Evolutionary conservation across 1,140 invertebrate species (phyloP).

Genomic region (Temnothorax longispinosus): DNA sequence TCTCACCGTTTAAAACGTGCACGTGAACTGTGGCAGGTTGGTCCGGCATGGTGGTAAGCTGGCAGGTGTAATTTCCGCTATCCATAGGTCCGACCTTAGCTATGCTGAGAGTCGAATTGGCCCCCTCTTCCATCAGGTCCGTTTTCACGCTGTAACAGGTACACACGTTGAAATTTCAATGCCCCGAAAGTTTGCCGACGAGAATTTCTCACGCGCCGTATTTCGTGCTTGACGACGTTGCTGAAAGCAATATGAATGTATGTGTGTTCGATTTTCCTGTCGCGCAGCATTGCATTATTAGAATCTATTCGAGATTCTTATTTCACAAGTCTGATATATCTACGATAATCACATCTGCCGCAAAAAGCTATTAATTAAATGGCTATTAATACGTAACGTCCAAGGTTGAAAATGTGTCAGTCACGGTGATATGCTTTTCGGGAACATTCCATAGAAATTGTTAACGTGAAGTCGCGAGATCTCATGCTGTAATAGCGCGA

Average conservation of each 20-base stretch:
- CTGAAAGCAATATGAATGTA: conserved; percentile 3
- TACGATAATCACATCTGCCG: background rate
- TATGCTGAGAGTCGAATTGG: conserved; percentile 91
- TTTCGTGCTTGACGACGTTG: background rate
- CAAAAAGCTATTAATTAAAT: background rate
- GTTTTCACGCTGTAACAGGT: conserved; percentile 89
- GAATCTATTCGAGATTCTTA: background rate
- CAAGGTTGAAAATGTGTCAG: background rate
- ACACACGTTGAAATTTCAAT: conserved; percentile 54
- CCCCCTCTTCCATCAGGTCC: conserved; percentile 91
- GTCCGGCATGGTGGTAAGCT: conserved; percentile 87
- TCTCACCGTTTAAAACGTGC: conserved; percentile 91
- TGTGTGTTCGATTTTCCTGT: background rate
- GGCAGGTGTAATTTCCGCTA: conserved; percentile 93
- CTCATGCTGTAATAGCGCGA: background rate
- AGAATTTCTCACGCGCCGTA: background rate
- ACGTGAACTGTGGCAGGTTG: conserved; percentile 89
- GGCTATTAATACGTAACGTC: no score
- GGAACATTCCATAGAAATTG: background rate
- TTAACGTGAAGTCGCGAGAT: background rate
- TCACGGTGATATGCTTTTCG: background rate
- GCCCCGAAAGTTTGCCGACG: background rate
- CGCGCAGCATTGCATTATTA: background rate
- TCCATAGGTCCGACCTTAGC: conserved; percentile 91
- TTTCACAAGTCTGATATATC: background rate